These are phyloP conservation scores for Geotrypetes seraphini DNA, from an alignment of 2,797 vertebrate species.

Conservation along the genomic window DNA sequence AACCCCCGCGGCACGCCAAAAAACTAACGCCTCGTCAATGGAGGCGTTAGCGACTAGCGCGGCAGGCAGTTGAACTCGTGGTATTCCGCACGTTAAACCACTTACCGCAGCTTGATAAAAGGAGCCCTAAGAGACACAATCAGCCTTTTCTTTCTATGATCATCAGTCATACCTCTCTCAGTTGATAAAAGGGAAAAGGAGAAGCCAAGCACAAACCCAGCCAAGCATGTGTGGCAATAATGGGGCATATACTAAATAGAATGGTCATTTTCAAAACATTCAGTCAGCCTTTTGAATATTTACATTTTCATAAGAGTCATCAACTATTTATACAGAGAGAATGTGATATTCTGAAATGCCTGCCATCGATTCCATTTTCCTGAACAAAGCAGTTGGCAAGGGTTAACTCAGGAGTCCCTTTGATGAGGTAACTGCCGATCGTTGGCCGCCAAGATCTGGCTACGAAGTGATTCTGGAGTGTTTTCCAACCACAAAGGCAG, in stretches of 20 bases:
- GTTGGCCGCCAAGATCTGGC: slow-evolving; percentile 3
- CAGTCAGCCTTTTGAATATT: slow-evolving; percentile 10
- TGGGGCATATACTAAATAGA: slow-evolving; percentile 11
- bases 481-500: slow-evolving; percentile 10
- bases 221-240: slow-evolving; percentile 9
- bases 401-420: background rate
- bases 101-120: no score
- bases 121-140: no score
- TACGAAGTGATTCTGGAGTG: slow-evolving; percentile 6
- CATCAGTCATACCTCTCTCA: no score
- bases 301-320: slow-evolving; percentile 6
- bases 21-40: no score
- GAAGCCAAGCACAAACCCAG: no score
- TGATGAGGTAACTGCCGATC: slow-evolving; percentile 19
- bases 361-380: slow-evolving; percentile 8
- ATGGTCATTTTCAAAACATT: slow-evolving; percentile 3
- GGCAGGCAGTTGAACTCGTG: no score
- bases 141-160: no score
- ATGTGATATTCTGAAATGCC: slow-evolving; percentile 3
- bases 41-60: no score
- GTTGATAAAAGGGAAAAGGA: no score
- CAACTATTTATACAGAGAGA: slow-evolving; percentile 8
- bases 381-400: background rate
- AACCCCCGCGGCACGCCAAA: no score
- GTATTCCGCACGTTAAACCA: no score